Conservation (phyloP, 2,888 invertebrate genomes). For the Taenaris catops region DNA sequence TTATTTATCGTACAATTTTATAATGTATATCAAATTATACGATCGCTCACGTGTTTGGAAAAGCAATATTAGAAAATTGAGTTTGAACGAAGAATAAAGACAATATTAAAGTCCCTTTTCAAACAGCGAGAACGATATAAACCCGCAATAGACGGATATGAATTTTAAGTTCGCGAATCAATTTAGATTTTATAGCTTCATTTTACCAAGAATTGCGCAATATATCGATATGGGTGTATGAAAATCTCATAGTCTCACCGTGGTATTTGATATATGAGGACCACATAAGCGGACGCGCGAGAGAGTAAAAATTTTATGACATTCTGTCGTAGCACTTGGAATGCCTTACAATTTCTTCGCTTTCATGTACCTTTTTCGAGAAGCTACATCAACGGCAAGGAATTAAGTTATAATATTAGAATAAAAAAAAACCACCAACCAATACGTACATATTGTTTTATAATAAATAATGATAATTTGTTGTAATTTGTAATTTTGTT, state of each 20-base stretch:
- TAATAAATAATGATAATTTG: too few relatives aligned
- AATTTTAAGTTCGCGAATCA: slow-evolving; percentile 18
- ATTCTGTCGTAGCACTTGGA: too few relatives aligned
- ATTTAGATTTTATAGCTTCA: slow-evolving; percentile 18
- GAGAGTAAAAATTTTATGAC: slow-evolving; percentile 36
- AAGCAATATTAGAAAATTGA: slow-evolving; percentile 20
- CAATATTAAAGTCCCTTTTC: slow-evolving; percentile 13
- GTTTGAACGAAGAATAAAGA: slow-evolving; percentile 10
- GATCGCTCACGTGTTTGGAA: slow-evolving; percentile 13
- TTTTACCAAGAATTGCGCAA: slow-evolving; percentile 7
- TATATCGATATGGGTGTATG: slow-evolving; percentile 9
- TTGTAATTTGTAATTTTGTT: too few relatives aligned
- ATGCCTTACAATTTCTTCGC: too few relatives aligned
- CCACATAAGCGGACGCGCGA: slow-evolving; percentile 25
- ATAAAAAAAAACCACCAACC: too few relatives aligned
- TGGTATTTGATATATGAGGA: slow-evolving; percentile 9
- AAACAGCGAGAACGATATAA: slow-evolving; percentile 6
- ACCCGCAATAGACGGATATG: slow-evolving; percentile 12
- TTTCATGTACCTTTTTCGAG: too few relatives aligned
- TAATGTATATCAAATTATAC: slow-evolving; percentile 10
- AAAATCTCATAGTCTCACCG: slow-evolving; percentile 1
- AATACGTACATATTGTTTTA: too few relatives aligned
- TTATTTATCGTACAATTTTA: slow-evolving; percentile 2
- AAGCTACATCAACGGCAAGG: too few relatives aligned
- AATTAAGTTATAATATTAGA: too few relatives aligned